Evolutionary conservation across 2,888 invertebrate genomes (phyloP).

Genomic region (Euplexia lucipara): DNA sequence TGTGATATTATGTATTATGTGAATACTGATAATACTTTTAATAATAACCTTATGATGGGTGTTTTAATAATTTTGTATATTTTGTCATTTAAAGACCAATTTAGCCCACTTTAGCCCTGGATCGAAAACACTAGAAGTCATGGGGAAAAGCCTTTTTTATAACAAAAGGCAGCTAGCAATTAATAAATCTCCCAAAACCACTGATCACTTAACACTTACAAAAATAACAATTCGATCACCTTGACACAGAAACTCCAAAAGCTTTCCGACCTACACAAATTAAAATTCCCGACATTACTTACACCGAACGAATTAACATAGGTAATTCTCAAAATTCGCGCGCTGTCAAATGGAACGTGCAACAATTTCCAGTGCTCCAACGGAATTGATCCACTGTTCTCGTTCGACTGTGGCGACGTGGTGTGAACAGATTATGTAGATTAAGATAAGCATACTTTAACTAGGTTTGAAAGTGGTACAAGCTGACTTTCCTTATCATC

Average conservation of each 20-base stretch:
- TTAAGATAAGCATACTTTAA: slow-evolving; percentile 15
- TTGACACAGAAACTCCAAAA: slow-evolving; percentile 32
- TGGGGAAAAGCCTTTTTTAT: no score
- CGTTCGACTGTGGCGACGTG: slow-evolving; percentile 21
- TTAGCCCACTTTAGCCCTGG: no score
- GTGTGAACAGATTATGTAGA: slow-evolving; percentile 34
- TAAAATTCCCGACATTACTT: slow-evolving; percentile 26
- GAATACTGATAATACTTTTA: no score
- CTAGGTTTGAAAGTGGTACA: slow-evolving; percentile 14
- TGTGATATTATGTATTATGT: no score
- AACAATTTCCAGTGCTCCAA: slow-evolving; percentile 22
- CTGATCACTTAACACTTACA: slow-evolving; percentile 1
- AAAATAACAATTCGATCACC: slow-evolving; percentile 12
- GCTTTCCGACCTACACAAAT: slow-evolving; percentile 13
- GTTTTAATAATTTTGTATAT: no score
- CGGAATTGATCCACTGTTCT: slow-evolving; percentile 30
- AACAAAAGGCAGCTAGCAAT: neutral
- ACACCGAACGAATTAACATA: slow-evolving; percentile 27
- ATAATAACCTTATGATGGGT: no score
- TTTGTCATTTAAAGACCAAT: no score
- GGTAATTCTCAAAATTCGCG: slow-evolving; percentile 20
- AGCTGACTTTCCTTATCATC: neutral
- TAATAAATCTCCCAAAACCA: neutral
- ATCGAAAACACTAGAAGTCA: no score
- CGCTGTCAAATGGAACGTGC: slow-evolving; percentile 17